These are phyloP conservation scores for Melanchra persicariae DNA, from an alignment of 2,888 invertebrate species.

Conservation along the genomic window DNA sequence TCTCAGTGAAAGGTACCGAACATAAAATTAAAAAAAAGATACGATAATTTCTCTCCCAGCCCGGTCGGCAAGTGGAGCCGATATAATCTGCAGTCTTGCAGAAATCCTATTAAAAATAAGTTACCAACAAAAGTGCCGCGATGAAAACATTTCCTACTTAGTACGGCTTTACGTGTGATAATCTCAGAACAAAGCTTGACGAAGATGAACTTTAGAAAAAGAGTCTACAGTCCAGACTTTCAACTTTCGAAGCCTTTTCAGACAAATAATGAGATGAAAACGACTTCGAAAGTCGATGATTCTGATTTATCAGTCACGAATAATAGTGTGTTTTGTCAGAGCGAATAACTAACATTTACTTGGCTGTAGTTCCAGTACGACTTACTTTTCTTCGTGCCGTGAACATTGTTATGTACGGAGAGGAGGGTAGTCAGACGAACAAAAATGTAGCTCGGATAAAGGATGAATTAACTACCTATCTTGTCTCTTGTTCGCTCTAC, in stretches of 20 bases:
- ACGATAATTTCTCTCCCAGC: background rate
- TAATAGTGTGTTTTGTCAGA: background rate
- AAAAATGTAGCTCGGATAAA: background rate
- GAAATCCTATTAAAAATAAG: constrained; percentile 38
- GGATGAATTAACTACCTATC: background rate
- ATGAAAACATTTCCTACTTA: constrained; percentile 49
- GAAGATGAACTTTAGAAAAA: constrained; percentile 30
- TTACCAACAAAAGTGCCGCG: constrained; percentile 21
- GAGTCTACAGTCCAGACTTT: background rate
- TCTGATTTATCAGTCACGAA: constrained; percentile 11
- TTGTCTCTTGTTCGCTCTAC: constrained; percentile 15
- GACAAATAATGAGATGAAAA: constrained; percentile 26
- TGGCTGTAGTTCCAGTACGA: constrained; percentile 1
- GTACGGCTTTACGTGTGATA: constrained; percentile 36
- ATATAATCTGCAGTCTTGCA: constrained; percentile 42
- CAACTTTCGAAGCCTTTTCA: constrained; percentile 22
- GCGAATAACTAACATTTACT: constrained; percentile 4
- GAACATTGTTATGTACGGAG: background rate
- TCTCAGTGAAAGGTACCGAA: background rate
- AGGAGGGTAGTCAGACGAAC: constrained; percentile 7
- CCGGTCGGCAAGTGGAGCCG: background rate
- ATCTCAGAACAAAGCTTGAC: constrained; percentile 34
- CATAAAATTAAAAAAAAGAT: background rate
- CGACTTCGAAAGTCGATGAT: constrained; percentile 22
- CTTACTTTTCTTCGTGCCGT: background rate